phyloP scores from a whole-genome alignment of 1,140 invertebrate genomes.

The Apis laboriosa region DNA sequence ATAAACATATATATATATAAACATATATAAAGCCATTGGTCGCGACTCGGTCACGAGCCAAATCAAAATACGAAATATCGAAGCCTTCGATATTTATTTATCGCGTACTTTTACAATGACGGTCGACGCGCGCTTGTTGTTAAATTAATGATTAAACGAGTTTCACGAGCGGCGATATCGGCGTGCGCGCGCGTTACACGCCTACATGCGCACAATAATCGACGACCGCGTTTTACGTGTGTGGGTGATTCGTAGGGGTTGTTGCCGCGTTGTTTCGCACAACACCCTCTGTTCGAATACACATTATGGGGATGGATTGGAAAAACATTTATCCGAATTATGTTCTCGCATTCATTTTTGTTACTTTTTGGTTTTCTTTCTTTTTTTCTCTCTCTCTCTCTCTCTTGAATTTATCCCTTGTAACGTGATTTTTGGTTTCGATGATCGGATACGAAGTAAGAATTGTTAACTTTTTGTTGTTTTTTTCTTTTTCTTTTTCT shows the following conservation, averaged over 20 bases:
- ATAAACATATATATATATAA: not conserved
- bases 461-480: too few species aligned
- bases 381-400: too few species aligned
- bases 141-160: slow-evolving; percentile 47
- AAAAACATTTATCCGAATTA: not conserved
- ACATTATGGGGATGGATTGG: too few species aligned
- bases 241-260: not conserved
- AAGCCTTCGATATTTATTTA: slow-evolving; percentile 16
- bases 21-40: not conserved
- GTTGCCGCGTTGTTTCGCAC: not conserved
- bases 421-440: too few species aligned
- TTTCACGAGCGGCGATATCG: not conserved
- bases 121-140: slow-evolving; percentile 1
- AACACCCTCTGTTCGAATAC: not conserved
- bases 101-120: slow-evolving; percentile 6
- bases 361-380: too few species aligned
- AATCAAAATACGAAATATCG: not conserved
- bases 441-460: too few species aligned
- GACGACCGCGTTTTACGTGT: not conserved
- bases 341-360: not conserved
- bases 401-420: too few species aligned
- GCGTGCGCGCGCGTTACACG: not conserved
- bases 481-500: too few species aligned
- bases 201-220: slow-evolving; percentile 6
- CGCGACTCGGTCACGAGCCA: not conserved